These are phyloP conservation scores for Apis cerana DNA, from an alignment of 1,140 invertebrate genomes.

Conservation along the genomic window DNA sequence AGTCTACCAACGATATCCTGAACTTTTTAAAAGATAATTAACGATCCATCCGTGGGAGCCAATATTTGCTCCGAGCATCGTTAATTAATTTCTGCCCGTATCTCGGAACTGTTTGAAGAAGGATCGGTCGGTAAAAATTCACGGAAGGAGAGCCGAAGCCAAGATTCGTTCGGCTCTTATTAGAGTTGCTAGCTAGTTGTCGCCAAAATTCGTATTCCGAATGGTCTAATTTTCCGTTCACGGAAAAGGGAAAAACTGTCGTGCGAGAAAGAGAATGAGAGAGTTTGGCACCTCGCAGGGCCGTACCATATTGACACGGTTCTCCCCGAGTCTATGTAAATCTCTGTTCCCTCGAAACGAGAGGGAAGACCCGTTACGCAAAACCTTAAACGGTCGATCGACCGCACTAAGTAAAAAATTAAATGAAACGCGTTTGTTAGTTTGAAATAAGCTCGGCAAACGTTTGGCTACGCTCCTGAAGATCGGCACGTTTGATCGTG, in stretches of 20 bases:
- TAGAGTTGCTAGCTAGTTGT: conserved; percentile 59
- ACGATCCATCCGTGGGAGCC: no score
- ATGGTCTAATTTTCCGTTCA: conserved; percentile 43
- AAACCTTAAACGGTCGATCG: background rate
- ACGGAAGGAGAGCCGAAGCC: conserved; percentile 21
- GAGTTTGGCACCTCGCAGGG: conserved; percentile 53
- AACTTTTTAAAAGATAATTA: conserved; percentile 5
- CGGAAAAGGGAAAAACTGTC: background rate
- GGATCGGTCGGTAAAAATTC: conserved; percentile 24
- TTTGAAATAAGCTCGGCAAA: background rate
- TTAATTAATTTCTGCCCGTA: conserved; percentile 49
- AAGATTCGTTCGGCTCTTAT: conserved; percentile 29
- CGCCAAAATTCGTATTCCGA: conserved; percentile 56
- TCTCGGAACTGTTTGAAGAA: background rate
- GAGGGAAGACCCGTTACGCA: background rate
- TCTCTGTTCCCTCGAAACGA: background rate
- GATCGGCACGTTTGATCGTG: conserved; percentile 67
- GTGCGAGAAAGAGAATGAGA: conserved; percentile 9
- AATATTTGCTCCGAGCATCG: conserved; percentile 5
- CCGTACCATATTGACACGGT: conserved; percentile 32
- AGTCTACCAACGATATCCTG: background rate
- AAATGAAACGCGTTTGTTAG: background rate
- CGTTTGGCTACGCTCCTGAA: conserved; percentile 11
- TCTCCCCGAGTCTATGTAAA: conserved; percentile 14
- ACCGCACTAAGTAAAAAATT: background rate